Conservation (phyloP, 2,113 vertebrate species). For the Cygnus atratus region DNA sequence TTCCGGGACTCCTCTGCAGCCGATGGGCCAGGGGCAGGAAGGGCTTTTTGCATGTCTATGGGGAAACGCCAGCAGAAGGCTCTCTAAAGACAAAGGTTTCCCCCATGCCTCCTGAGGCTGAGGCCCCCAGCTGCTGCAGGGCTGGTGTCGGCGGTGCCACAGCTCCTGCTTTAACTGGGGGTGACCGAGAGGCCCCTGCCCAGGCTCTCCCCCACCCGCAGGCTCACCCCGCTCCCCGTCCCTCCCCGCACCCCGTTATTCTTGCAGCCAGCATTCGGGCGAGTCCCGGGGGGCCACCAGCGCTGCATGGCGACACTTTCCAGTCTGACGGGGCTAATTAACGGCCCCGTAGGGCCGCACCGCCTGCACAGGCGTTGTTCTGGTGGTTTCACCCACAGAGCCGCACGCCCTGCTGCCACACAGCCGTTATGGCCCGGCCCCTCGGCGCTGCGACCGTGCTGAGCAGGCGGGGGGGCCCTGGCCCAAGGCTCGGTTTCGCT, state of each 20-base stretch:
- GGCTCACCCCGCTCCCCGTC: too few species aligned
- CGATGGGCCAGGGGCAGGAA: too few species aligned
- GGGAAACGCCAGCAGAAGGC: neutral
- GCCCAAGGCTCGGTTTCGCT: neutral
- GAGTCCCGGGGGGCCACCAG: neutral
- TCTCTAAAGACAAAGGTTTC: neutral
- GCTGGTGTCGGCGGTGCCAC: too few species aligned
- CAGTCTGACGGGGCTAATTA: fast-evolving
- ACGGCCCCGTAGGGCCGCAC: fast-evolving
- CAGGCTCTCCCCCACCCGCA: too few species aligned
- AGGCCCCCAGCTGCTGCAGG: neutral
- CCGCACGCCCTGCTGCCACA: fast-evolving
- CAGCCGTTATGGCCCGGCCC: fast-evolving
- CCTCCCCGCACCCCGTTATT: neutral
- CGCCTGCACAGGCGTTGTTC: neutral
- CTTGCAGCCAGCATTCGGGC: neutral
- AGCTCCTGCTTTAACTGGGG: too few species aligned
- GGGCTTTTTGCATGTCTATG: fast-evolving
- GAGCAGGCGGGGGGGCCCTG: neutral
- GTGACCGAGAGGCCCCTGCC: too few species aligned
- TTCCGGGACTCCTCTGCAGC: neutral
- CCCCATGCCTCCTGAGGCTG: neutral
- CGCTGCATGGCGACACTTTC: fast-evolving
- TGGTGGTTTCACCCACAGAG: neutral
- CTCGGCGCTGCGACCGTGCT: neutral